Conservation (phyloP, 2,888 invertebrate species). For the Oscheius sp. region DNA sequence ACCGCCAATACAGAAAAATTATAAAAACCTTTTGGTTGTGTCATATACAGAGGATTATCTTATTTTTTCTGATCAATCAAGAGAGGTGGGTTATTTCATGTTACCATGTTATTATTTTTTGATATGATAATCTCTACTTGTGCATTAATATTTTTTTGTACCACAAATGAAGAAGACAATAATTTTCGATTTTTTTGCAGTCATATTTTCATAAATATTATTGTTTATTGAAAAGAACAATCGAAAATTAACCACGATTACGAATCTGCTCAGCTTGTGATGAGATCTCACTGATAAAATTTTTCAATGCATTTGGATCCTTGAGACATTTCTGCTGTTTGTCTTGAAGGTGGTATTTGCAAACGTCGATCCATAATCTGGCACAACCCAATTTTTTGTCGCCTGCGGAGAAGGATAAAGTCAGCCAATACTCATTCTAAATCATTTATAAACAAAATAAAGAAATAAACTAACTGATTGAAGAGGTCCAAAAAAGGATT, state of each 20-base stretch:
- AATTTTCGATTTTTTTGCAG: too few relatives aligned
- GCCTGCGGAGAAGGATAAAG: slow-evolving; percentile 70
- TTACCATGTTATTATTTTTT: too few relatives aligned
- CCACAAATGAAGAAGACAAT: too few relatives aligned
- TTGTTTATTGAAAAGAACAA: not conserved
- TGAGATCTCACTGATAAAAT: slow-evolving; percentile 69
- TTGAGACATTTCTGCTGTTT: slow-evolving; percentile 68
- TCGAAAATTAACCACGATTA: slow-evolving; percentile 32
- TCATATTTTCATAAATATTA: too few relatives aligned
- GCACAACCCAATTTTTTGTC: slow-evolving; percentile 69
- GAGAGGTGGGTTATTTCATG: too few relatives aligned
- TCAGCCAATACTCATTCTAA: slow-evolving; percentile 71
- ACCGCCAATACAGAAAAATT: too few relatives aligned
- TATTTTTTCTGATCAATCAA: too few relatives aligned
- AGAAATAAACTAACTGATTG: slow-evolving; percentile 60
- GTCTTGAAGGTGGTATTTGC: slow-evolving; percentile 68
- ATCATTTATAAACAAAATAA: slow-evolving; percentile 25
- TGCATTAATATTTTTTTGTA: too few relatives aligned
- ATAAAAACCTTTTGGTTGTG: too few relatives aligned
- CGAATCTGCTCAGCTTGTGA: slow-evolving; percentile 69
- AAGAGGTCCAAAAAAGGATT: slow-evolving; percentile 70
- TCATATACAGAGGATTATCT: too few relatives aligned
- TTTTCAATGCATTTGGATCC: slow-evolving; percentile 70
- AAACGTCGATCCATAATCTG: slow-evolving; percentile 67
- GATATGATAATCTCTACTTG: too few relatives aligned